phyloP scores from a whole-genome alignment of 2,797 vertebrate genomes.

The Gymnoscopelus microlampas region DNA sequence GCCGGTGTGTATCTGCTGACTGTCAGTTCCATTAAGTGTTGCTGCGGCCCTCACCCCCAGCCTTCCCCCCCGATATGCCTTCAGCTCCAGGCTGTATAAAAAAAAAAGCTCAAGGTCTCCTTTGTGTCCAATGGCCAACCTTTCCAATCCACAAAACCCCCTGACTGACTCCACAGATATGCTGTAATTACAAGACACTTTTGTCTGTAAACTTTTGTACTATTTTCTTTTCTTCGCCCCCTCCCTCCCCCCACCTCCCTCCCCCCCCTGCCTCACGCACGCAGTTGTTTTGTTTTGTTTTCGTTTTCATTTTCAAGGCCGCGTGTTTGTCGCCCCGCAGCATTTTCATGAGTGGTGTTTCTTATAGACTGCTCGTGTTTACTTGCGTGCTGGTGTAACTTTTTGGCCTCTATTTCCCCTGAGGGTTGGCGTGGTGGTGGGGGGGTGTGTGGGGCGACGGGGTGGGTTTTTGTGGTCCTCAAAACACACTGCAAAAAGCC shows the following conservation, averaged over 20 bases:
- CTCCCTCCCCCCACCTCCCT: slow-evolving; percentile 19
- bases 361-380: slow-evolving; percentile 17
- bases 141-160: slow-evolving; percentile 47
- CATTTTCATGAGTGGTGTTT: slow-evolving; percentile 16
- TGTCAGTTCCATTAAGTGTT: slow-evolving; percentile 74
- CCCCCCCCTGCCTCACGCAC: slow-evolving; percentile 21
- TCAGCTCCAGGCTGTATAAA: slow-evolving; percentile 32
- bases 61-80: slow-evolving; percentile 31
- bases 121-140: slow-evolving; percentile 58
- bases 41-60: slow-evolving; percentile 54
- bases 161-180: slow-evolving; percentile 24
- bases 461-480: too few relatives aligned
- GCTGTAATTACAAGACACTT: slow-evolving; percentile 35
- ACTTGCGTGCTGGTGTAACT: slow-evolving; percentile 15
- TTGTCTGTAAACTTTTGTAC: slow-evolving; percentile 30
- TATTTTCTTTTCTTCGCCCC: too few relatives aligned
- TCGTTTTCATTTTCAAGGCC: slow-evolving; percentile 21
- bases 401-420: slow-evolving; percentile 32
- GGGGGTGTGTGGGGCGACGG: too few relatives aligned
- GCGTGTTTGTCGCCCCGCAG: slow-evolving; percentile 16
- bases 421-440: background rate
- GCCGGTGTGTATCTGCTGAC: slow-evolving; percentile 69
- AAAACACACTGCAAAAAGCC: too few relatives aligned
- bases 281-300: slow-evolving; percentile 25
- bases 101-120: slow-evolving; percentile 47